A percentile compares a stretch with the other conserved stretches of the same genome.
Evolutionary conservation across 2,797 vertebrate genomes (phyloP).

Genomic region (Manis pentadactyla): DNA sequence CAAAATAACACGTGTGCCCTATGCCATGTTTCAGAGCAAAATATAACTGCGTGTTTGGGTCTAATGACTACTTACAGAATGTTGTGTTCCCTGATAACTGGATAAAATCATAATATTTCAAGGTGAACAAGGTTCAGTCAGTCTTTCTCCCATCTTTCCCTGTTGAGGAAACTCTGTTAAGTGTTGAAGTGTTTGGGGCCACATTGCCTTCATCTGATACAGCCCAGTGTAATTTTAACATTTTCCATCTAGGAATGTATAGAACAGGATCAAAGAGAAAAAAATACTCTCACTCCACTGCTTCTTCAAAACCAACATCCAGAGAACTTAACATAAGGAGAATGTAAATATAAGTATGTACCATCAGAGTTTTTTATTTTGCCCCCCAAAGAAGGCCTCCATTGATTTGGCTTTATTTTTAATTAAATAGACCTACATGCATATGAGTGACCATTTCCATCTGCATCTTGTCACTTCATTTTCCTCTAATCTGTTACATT

Average conservation of each 20-base stretch:
- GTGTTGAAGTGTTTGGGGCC: background rate
- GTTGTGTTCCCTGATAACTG: background rate
- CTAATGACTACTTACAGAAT: background rate
- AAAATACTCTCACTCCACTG: background rate
- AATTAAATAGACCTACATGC: background rate
- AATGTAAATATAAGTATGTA: background rate
- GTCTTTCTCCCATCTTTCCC: background rate
- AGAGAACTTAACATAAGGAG: background rate
- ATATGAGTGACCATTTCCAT: background rate
- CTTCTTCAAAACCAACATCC: background rate
- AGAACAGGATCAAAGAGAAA: background rate
- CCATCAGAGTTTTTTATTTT: background rate
- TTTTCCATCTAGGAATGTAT: background rate
- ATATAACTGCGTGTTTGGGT: background rate
- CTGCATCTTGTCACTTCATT: background rate
- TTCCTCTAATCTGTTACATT: background rate
- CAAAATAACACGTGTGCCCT: background rate
- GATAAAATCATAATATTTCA: background rate
- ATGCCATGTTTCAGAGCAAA: background rate
- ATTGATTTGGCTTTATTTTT: background rate
- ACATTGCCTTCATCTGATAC: background rate
- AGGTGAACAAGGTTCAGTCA: background rate
- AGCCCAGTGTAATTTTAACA: background rate
- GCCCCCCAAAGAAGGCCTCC: background rate
- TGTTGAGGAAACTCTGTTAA: background rate